Evolutionary conservation across 2,113 vertebrate species (phyloP), one percentile per base, ranked within the genome.

Genomic region (Thalassoma bifasciatum): DNA sequence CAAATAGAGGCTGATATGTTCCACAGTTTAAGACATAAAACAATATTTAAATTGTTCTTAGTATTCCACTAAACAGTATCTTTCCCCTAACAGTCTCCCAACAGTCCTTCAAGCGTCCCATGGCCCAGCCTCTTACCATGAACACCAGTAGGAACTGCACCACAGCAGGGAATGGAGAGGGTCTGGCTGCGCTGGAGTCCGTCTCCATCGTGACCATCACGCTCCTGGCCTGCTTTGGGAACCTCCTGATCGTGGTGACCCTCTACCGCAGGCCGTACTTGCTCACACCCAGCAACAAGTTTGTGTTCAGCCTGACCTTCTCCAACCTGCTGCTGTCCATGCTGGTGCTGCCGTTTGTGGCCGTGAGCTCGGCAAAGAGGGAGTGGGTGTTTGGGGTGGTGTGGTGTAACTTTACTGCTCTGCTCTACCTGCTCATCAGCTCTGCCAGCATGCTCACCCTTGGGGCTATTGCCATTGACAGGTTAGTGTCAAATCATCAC

Each of bases 381-480:
- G 96, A 96, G 91, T 99, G 98, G 98, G 93, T 98, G 83, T 99
- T 99, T 0, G 98, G 98, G 0, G 97, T 99, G 1, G 97, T 99
- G 71, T 99, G 98, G 98, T 99, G 98, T 93, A 97, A 98, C 92
- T 97, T 99, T 87, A 99, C 97, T 0, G 98, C 97, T 34, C 91
- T 99, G 49, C 96, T 99, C 16, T 98, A 98, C 89, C 94, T 99
- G 90, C 95, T 99, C 51, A 96, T 99, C 93, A 99, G 98, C 93
- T 97, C 97, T 0, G 97, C 98, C 89, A 99, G 98, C 93, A 97
- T 99, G 96, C 96, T 99, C 8, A 99, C 98, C 0, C 95, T 99
- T 0, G 97, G 98, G 34, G 95, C 96, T 72, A 99, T 99, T 37
- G 97, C 98, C 34, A 93, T 99, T 10, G 98, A 99, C 92, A 92